Conservation (phyloP, 2,888 invertebrate species). For the Choreutis nemorana region DNA sequence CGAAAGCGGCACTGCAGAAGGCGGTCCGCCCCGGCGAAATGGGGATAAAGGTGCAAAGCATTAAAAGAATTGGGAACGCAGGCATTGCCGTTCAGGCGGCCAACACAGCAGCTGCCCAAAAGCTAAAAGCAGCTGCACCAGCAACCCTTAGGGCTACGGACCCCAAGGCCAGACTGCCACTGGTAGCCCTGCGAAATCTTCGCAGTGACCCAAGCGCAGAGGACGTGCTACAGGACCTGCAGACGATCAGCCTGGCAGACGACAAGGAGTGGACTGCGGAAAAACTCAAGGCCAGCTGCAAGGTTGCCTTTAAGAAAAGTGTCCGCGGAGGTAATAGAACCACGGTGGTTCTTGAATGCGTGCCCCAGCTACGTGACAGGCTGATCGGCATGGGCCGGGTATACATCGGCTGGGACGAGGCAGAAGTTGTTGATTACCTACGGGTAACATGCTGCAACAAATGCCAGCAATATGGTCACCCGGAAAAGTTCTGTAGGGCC, state of each 20-base stretch:
- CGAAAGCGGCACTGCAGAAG: no score
- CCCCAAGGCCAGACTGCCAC: conserved; percentile 3
- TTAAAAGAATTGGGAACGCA: background rate
- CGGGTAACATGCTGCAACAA: conserved; percentile 14
- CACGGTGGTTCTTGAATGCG: conserved; percentile 9
- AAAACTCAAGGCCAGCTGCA: background rate
- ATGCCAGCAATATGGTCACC: conserved; percentile 23
- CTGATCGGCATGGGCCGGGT: background rate
- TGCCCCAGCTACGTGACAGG: conserved; percentile 1
- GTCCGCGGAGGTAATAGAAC: background rate
- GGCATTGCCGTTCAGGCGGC: background rate
- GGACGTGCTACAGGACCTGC: background rate
- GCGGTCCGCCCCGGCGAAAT: no score
- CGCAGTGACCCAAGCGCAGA: conserved; percentile 1
- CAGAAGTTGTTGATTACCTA: conserved; percentile 4
- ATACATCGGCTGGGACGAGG: conserved; percentile 13
- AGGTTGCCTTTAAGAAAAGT: conserved; percentile 1
- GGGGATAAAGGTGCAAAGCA: background rate
- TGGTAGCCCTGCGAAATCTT: no score
- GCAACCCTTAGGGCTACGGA: conserved; percentile 2
- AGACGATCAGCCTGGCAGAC: conserved; percentile 4
- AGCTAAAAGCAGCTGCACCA: background rate
- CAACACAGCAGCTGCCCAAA: background rate
- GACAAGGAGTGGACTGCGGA: conserved; percentile 2
- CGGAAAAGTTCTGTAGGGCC: conserved; percentile 15